Base-by-base conservation (phyloP, 2,797 vertebrate species). In the Phoeniculus purpureus region DNA sequence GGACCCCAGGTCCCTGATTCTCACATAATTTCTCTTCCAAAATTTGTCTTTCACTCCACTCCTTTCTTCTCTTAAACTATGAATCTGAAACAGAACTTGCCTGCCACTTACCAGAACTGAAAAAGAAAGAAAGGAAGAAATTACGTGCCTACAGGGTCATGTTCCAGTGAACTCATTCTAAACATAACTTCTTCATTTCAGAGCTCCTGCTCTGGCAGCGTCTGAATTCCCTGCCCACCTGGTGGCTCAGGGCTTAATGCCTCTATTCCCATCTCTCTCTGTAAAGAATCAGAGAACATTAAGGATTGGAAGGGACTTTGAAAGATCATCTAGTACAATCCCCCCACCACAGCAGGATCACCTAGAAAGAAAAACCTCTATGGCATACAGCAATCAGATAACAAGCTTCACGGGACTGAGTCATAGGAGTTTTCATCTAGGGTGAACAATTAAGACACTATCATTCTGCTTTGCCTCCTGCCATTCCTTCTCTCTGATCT, bases 111-210 rank as follows among this genome's bases (percentile, higher is more conserved):
- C 3, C 18, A 76, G 67, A 95, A 81, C 52, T 22, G 27, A 79
- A 90, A 91, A 81, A 31, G n/a, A 68, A 86, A 40, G 40, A 89
- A 76, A 77, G 22, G 54, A 73, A 87, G 51, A 81, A 87, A 87
- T 87, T 60, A 32, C 83, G 52, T 67, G n/a, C 45, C 71, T 55
- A 65, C 0, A 3, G 27, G 77, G 72, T 87, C 62, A 34, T 48
- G 81, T 89, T 89, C 84, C 64, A 90, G 76, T 95, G 89, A 74
- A 77, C 68, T 89, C 37, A 16, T 92, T 85, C 90, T 86, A 87
- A 91, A 66, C 59, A 80, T 87, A 90, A 52, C 76, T 85, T 91
- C 80, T 75, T 91, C 54, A 83, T 85, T 92, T 90, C 91, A 76
- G 14, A 3, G 0, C 43, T 71, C n/a, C 19, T 85, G 10, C 72